Base-by-base conservation (phyloP, 2,113 vertebrate genomes). In the Ptychochromis oligacanthus region DNA sequence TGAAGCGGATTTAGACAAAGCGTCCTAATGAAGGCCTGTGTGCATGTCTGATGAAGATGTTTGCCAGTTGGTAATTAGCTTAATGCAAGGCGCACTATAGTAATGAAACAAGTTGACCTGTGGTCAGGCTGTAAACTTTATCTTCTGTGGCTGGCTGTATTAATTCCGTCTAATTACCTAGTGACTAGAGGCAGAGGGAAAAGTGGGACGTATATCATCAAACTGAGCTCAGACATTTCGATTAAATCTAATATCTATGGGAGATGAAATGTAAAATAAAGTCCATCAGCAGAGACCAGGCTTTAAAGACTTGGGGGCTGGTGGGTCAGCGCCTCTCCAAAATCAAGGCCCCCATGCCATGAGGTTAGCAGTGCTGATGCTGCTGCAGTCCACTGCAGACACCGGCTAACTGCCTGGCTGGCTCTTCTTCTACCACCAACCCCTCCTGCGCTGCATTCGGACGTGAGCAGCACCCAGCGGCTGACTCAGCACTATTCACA, bases 401-500 rank as follows among this genome's bases (percentile, higher is more conserved):
- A 80, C 72, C 1, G 56, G 24, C 84, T 81, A 58, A 72, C 77
- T 90, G 84, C 58, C 83, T 90, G 65, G 57, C 70, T 67, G 56
- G 38, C 40, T 78, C 57, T n/a, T 54, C 76, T 54, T 62, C 77
- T 64, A 64, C 92, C 93, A 89, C 94, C 94, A 0, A 43, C 65
- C 87, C 94, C 78, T 79, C 88, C 94, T 93, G 57, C 94, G 59
- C 97, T 95, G 96, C 97, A 96, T 95, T 94, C 88, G 87, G 95
- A 96, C 95, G 95, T 96, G 97, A 96, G 96, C 94, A 93, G 85
- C 84, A 75, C 89, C 92, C 77, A 87, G 81, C 81, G 88, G 96
- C 97, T 97, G 97, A 97, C 94, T 97, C 97, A 97, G 97, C 97
- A 97, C 93, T 94, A 91, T 94, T 90, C 92, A 89, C 65, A 40